Conservation (phyloP, 2,888 invertebrate species). For the Synanthedon andrenaeformis region DNA sequence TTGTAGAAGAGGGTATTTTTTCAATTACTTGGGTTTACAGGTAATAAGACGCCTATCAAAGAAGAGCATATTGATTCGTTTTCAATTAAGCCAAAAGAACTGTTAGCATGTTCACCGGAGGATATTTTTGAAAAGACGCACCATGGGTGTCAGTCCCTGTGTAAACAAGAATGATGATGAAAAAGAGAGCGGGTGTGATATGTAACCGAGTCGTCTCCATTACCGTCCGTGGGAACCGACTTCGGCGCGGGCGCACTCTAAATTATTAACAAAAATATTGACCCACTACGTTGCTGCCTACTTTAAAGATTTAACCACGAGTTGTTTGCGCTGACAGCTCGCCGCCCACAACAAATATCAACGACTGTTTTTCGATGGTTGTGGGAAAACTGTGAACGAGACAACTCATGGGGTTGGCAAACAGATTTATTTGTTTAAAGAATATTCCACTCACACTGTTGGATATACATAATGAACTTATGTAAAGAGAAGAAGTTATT, state of each 20-base stretch:
- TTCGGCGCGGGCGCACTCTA: conserved; percentile 32
- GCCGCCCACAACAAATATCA: conserved; percentile 54
- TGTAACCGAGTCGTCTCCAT: conserved; percentile 47
- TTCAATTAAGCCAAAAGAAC: too few species aligned
- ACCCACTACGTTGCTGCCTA: conserved; percentile 48
- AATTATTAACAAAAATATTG: conserved; percentile 70
- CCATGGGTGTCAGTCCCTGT: background rate
- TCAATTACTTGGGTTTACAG: too few species aligned
- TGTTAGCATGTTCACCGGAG: too few species aligned
- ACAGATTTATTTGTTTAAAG: conserved; percentile 28
- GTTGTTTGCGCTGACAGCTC: conserved; percentile 61
- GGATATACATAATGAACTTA: too few species aligned
- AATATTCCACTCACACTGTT: too few species aligned
- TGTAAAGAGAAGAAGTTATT: too few species aligned
- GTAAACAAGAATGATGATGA: background rate
- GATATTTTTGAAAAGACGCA: background rate
- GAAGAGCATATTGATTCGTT: too few species aligned
- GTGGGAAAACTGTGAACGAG: conserved; percentile 51
- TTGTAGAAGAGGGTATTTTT: too few species aligned
- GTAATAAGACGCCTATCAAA: too few species aligned
- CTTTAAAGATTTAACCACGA: conserved; percentile 67
- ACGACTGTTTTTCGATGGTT: conserved; percentile 54
- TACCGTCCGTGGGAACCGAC: conserved; percentile 48
- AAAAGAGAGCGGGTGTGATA: conserved; percentile 38
- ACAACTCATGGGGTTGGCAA: conserved; percentile 30